phyloP scores from a whole-genome alignment of 2,888 invertebrate species.

The Argyresthia goedartella region DNA sequence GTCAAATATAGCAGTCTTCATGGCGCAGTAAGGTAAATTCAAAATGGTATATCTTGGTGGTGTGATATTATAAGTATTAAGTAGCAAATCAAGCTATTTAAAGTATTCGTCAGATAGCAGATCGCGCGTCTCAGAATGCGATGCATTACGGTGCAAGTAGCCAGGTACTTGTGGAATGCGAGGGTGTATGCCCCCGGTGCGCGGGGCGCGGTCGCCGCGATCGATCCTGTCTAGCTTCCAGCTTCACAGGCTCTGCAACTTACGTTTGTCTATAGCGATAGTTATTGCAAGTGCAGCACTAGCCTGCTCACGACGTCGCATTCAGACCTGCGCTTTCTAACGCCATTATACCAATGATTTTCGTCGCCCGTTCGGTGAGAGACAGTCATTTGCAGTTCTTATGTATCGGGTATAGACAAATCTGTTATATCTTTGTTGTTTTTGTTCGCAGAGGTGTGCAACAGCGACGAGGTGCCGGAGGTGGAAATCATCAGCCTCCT shows the following conservation, averaged over 20 bases:
- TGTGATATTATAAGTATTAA: background rate
- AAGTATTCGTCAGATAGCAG: background rate
- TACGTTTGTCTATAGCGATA: background rate
- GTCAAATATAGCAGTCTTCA: no score
- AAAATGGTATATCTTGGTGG: no score
- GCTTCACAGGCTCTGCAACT: constrained; percentile 7
- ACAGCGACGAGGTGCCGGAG: constrained; percentile 92
- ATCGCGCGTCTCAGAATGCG: no score
- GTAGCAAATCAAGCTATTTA: background rate
- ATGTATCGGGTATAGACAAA: no score
- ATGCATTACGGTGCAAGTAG: background rate
- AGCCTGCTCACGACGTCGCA: constrained; percentile 35
- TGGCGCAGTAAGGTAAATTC: no score
- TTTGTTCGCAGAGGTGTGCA: constrained; percentile 86
- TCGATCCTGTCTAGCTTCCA: constrained; percentile 57
- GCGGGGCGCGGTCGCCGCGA: constrained; percentile 29
- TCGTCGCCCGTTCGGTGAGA: constrained; percentile 21
- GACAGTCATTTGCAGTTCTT: constrained; percentile 5
- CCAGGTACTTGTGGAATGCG: constrained; percentile 11
- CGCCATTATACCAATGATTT: constrained; percentile 25
- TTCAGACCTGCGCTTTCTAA: constrained; percentile 38
- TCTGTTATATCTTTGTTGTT: no score
- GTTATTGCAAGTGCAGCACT: constrained; percentile 21
- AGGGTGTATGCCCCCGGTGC: constrained; percentile 35
- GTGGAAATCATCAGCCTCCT: constrained; percentile 96